Conservation (phyloP, 2,888 invertebrate genomes). For the Acanthosoma haemorrhoidale region DNA sequence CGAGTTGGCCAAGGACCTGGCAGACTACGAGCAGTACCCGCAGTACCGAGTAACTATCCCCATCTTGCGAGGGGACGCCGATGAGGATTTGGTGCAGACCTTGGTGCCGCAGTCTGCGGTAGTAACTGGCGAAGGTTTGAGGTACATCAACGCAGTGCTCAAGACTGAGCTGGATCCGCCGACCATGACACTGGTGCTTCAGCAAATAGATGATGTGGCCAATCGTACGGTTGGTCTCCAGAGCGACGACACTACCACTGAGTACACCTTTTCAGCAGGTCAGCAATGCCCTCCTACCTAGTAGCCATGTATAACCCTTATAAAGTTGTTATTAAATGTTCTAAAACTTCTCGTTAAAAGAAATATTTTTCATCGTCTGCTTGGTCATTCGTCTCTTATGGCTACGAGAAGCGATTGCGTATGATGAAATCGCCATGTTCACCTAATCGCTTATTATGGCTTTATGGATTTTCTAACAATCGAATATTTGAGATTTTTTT, state of each 20-base stretch:
- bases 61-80: not conserved
- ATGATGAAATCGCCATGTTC: too few species aligned
- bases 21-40: not conserved
- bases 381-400: too few species aligned
- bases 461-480: too few species aligned
- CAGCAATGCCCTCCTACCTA: too few species aligned
- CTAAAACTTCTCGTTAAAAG: too few species aligned
- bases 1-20: not conserved
- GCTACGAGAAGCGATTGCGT: too few species aligned
- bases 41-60: conserved; percentile 6
- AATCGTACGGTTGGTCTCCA: not conserved
- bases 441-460: too few species aligned
- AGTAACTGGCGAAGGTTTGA: not conserved
- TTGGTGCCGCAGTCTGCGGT: conserved; percentile 1
- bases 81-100: not conserved
- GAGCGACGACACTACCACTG: not conserved
- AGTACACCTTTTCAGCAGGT: not conserved
- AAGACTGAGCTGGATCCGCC: not conserved
- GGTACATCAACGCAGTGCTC: not conserved
- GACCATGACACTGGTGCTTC: not conserved
- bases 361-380: too few species aligned
- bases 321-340: too few species aligned
- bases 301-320: too few species aligned
- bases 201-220: not conserved
- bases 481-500: too few species aligned